A percentile compares a stretch with the other conserved stretches of the same genome.
phyloP scores from a whole-genome alignment of 2,113 vertebrate species.

The Crotalus viridis region DNA sequence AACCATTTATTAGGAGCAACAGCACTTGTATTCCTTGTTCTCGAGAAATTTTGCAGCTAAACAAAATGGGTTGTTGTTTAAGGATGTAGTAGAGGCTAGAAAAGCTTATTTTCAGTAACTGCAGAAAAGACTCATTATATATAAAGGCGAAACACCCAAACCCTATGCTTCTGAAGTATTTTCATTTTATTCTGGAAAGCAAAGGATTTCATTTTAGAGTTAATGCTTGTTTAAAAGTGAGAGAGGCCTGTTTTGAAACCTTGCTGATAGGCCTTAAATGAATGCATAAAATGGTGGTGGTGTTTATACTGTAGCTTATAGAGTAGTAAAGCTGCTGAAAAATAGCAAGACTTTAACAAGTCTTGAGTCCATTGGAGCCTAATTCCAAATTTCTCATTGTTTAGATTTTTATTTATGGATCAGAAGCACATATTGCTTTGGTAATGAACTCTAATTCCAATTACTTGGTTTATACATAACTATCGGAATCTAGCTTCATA shows the following conservation, averaged over 20 bases:
- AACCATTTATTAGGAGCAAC: neutral
- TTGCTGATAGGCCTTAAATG: neutral
- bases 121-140: neutral
- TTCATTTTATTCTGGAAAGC: neutral
- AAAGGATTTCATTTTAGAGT: neutral
- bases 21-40: neutral
- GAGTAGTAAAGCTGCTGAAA: neutral
- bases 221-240: neutral
- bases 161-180: neutral
- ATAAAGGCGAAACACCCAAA: neutral
- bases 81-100: neutral
- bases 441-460: neutral
- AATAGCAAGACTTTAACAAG: neutral
- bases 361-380: neutral
- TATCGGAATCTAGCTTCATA: neutral
- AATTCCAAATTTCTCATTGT: neutral
- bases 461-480: neutral
- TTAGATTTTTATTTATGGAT: neutral
- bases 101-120: neutral
- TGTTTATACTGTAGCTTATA: neutral
- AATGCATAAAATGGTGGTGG: neutral
- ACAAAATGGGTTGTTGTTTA: neutral
- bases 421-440: neutral
- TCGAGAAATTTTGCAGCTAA: constrained; percentile 10
- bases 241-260: neutral